Conservation (phyloP, 1,140 invertebrate genomes). For the Ptiloglossa arizonensis region DNA sequence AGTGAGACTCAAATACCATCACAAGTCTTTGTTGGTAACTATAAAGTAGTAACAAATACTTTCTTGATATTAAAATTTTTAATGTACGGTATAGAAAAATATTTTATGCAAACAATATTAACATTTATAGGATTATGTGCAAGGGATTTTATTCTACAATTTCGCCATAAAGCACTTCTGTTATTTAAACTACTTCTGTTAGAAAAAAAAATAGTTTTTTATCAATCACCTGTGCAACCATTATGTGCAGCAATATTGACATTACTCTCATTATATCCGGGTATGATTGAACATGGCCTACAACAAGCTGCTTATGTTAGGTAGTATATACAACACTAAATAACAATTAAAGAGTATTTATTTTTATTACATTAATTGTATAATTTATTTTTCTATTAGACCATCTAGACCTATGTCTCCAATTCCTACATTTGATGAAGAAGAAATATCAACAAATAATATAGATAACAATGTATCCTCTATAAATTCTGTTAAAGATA, state of each 20-base stretch:
- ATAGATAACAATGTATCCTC: slow-evolving; percentile 74
- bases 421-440: slow-evolving; percentile 85
- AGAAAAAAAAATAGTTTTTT: slow-evolving; percentile 95
- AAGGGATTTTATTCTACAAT: slow-evolving; percentile 90
- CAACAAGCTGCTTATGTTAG: slow-evolving; percentile 90
- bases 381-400: slow-evolving; percentile 78
- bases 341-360: not conserved
- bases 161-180: slow-evolving; percentile 95
- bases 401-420: slow-evolving; percentile 91
- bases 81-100: not conserved
- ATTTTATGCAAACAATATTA: slow-evolving; percentile 12
- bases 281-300: slow-evolving; percentile 93
- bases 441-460: slow-evolving; percentile 74
- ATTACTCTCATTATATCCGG: slow-evolving; percentile 94
- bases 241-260: slow-evolving; percentile 94
- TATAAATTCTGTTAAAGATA: slow-evolving; percentile 68
- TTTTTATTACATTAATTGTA: not conserved
- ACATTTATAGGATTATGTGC: slow-evolving; percentile 88
- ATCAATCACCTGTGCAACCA: slow-evolving; percentile 95
- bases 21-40: slow-evolving; percentile 91
- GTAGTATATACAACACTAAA: slow-evolving; percentile 80
- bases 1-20: slow-evolving; percentile 86
- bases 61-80: not conserved
- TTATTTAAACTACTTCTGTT: slow-evolving; percentile 96
- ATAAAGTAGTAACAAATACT: slow-evolving; percentile 1